A percentile compares a stretch with the other conserved stretches of the same genome.
phyloP scores from a whole-genome alignment of 1,140 invertebrate genomes.

The Papilio glaucus region DNA sequence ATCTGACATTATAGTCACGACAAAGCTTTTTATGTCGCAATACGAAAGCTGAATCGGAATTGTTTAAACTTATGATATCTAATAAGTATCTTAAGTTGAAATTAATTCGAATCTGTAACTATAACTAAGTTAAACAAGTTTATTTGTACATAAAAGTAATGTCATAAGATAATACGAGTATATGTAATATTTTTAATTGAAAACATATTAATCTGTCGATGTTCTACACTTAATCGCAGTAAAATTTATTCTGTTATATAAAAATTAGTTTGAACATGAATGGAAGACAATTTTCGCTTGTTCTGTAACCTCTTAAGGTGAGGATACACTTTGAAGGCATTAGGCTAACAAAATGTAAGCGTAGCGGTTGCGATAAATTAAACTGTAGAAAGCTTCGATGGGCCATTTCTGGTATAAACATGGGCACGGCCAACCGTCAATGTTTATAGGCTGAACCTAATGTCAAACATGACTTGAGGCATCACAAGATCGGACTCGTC shows the following conservation, averaged over 20 bases:
- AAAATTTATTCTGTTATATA: neutral
- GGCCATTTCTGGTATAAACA: slow-evolving; percentile 61
- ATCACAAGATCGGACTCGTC: slow-evolving; percentile 44
- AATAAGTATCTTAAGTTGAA: neutral
- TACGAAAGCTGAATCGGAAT: neutral
- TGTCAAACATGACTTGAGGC: slow-evolving; percentile 77
- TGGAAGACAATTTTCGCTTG: slow-evolving; percentile 25
- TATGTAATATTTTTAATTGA: neutral
- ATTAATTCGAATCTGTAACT: neutral
- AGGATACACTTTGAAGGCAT: slow-evolving; percentile 47
- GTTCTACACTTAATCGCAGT: neutral
- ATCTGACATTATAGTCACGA: neutral
- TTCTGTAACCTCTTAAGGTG: slow-evolving; percentile 45
- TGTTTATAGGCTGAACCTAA: slow-evolving; percentile 77
- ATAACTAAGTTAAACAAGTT: too few relatives aligned
- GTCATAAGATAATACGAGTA: neutral
- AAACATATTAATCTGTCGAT: neutral
- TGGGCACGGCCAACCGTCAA: slow-evolving; percentile 72
- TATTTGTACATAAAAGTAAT: neutral
- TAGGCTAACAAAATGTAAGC: slow-evolving; percentile 58
- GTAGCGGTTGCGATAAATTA: slow-evolving; percentile 65
- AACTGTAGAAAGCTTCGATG: slow-evolving; percentile 63
- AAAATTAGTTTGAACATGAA: neutral
- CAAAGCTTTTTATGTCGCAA: neutral
- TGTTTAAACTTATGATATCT: neutral